Evolutionary conservation across 2,113 vertebrate genomes (phyloP).

Genomic region (Ictalurus furcatus): DNA sequence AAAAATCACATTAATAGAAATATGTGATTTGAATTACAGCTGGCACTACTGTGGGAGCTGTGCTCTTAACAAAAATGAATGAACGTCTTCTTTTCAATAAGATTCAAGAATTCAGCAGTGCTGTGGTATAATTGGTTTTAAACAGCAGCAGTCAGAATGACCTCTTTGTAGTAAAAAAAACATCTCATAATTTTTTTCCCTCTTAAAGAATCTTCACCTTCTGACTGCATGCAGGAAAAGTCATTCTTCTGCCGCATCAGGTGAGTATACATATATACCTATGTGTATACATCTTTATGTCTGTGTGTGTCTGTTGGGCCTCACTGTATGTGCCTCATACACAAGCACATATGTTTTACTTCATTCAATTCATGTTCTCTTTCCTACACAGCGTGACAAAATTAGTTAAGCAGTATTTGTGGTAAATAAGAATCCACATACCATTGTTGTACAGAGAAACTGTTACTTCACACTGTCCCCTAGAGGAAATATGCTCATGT

Average conservation of each 20-base stretch:
- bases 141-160: neutral
- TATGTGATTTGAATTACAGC: neutral
- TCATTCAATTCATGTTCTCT: constrained; percentile 42
- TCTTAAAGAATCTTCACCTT: constrained; percentile 79
- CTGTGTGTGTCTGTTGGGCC: neutral
- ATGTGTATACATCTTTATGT: neutral
- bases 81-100: neutral
- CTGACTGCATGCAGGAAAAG: constrained; percentile 89
- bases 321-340: neutral
- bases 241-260: constrained; percentile 96
- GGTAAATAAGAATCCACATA: neutral
- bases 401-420: neutral
- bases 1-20: neutral
- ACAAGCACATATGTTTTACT: constrained; percentile 16
- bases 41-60: neutral
- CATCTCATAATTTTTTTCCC: constrained; percentile 29
- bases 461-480: neutral
- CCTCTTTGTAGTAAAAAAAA: neutral
- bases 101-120: neutral
- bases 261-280: constrained; percentile 69
- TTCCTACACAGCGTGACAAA: neutral
- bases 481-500: neutral
- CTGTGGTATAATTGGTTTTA: neutral
- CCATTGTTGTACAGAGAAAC: neutral
- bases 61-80: neutral